phyloP scores from a whole-genome alignment of 2,888 invertebrate species.

The Agonopterix arenella region DNA sequence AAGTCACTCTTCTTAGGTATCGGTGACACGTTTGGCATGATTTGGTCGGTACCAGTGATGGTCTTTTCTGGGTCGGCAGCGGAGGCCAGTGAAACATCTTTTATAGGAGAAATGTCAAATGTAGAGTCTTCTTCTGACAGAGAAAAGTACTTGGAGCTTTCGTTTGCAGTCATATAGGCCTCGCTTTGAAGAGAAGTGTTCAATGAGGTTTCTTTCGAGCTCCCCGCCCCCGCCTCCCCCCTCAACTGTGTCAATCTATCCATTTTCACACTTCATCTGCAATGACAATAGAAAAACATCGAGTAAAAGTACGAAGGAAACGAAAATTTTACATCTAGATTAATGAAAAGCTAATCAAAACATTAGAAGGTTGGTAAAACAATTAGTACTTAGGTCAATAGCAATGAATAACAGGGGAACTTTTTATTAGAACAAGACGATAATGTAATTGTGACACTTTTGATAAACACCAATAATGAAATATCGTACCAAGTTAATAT shows the following conservation, averaged over 20 bases:
- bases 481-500: constrained; percentile 27
- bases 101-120: constrained; percentile 50
- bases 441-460: constrained; percentile 69
- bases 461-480: constrained; percentile 35
- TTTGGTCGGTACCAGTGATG: constrained; percentile 33
- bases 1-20: constrained; percentile 52
- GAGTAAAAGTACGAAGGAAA: background rate
- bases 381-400: constrained; percentile 71
- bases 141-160: constrained; percentile 65
- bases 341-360: constrained; percentile 46
- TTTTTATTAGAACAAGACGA: constrained; percentile 61
- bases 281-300: constrained; percentile 33
- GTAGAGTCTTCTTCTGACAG: constrained; percentile 60
- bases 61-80: constrained; percentile 32
- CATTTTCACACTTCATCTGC: constrained; percentile 71
- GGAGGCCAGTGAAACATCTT: constrained; percentile 42
- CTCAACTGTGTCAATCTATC: constrained; percentile 68
- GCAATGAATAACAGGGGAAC: constrained; percentile 65
- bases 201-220: constrained; percentile 54
- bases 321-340: constrained; percentile 15
- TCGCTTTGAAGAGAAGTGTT: constrained; percentile 58
- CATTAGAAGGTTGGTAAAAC: constrained; percentile 54
- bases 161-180: constrained; percentile 62
- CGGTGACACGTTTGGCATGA: constrained; percentile 54
- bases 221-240: constrained; percentile 53